Evolutionary conservation across 1,140 invertebrate species (phyloP).

Genomic region (Colletes latitarsis): DNA sequence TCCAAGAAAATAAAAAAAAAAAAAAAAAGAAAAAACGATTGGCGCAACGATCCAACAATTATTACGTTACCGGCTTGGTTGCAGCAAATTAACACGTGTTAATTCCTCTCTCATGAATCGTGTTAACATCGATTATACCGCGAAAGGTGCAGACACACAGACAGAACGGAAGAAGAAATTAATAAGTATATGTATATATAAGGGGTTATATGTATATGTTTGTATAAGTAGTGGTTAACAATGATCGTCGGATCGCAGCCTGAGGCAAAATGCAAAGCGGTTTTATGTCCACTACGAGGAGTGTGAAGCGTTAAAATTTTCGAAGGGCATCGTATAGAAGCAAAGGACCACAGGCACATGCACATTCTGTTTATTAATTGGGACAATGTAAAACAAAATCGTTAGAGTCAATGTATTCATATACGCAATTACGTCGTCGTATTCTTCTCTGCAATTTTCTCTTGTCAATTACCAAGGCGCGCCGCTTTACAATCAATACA

Average conservation of each 20-base stretch:
- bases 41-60: slow-evolving; percentile 56
- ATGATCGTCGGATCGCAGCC: slow-evolving; percentile 57
- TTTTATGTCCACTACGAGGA: slow-evolving; percentile 51
- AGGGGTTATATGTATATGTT: slow-evolving; percentile 3
- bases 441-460: slow-evolving; percentile 53
- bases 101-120: slow-evolving; percentile 32
- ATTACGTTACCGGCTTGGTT: slow-evolving; percentile 70
- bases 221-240: slow-evolving; percentile 8
- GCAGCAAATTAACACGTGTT: slow-evolving; percentile 80
- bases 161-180: slow-evolving; percentile 32
- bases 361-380: slow-evolving; percentile 82
- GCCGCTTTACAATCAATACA: slow-evolving; percentile 63
- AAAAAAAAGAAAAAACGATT: slow-evolving; percentile 37
- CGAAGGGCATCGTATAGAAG: slow-evolving; percentile 69
- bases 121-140: slow-evolving; percentile 4
- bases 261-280: slow-evolving; percentile 66
- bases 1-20: slow-evolving; percentile 41
- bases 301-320: slow-evolving; percentile 69
- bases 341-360: slow-evolving; percentile 81
- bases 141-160: slow-evolving; percentile 5
- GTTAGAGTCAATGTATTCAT: slow-evolving; percentile 67
- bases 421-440: slow-evolving; percentile 64
- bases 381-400: slow-evolving; percentile 80
- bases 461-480: slow-evolving; percentile 56
- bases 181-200: slow-evolving; percentile 34